These are phyloP conservation scores for Solenopsis fugax DNA, from an alignment of 1,140 invertebrate species.

Conservation along the genomic window DNA sequence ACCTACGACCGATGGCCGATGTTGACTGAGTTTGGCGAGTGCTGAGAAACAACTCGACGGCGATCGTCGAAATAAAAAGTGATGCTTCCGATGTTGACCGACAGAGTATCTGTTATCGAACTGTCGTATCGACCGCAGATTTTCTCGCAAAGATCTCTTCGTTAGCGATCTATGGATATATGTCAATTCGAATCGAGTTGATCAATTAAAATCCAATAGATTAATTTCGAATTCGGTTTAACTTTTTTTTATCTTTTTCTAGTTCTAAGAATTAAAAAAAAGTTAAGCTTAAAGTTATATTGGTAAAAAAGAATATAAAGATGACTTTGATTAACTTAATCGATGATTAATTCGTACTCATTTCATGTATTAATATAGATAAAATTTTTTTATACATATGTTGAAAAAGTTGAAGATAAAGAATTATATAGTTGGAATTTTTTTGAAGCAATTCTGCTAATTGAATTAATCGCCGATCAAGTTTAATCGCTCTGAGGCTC, in stretches of 20 bases:
- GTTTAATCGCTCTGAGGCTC: background rate
- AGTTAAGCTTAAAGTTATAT: background rate
- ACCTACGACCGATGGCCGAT: background rate
- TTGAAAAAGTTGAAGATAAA: background rate
- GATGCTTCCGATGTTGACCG: background rate
- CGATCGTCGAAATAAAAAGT: background rate
- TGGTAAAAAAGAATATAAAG: background rate
- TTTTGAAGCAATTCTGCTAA: background rate
- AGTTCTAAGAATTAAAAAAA: background rate
- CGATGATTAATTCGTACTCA: background rate
- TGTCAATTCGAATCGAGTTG: background rate
- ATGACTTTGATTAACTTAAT: background rate
- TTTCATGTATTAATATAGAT: too few relatives aligned
- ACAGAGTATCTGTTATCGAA: background rate
- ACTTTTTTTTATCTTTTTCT: background rate
- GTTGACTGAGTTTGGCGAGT: background rate
- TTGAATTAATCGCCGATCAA: background rate
- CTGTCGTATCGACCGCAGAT: background rate
- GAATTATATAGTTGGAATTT: background rate
- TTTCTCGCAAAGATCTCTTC: background rate
- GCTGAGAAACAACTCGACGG: background rate
- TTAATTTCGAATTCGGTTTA: background rate
- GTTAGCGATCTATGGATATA: background rate
- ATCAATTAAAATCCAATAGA: background rate
- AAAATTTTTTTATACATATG: background rate